A percentile compares a stretch with the other conserved stretches of the same genome.
phyloP scores from a whole-genome alignment of 2,113 vertebrate genomes.

The Labeo catla region DNA sequence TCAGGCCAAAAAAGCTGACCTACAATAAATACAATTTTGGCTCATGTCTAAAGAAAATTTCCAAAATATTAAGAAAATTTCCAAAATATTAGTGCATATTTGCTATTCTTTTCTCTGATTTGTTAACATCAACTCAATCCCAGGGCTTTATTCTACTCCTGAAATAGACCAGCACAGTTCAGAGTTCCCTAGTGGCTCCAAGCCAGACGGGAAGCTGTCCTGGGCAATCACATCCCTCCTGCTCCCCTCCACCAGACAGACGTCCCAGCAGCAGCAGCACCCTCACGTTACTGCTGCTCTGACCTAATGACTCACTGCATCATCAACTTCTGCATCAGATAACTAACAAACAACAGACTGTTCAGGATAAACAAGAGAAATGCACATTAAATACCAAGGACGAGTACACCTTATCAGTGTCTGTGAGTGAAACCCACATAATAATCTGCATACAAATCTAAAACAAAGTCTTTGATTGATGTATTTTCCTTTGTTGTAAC shows the following conservation, averaged over 20 bases:
- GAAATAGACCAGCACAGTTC: conserved; percentile 37
- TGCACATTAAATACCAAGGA: background rate
- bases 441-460: background rate
- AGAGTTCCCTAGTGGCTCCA: conserved; percentile 14
- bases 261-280: background rate
- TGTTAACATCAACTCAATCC: conserved; percentile 17
- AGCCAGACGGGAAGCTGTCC: conserved; percentile 20
- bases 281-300: background rate
- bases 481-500: background rate
- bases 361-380: background rate
- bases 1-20: no score
- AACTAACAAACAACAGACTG: background rate
- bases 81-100: background rate
- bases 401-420: background rate
- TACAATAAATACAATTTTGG: no score
- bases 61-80: background rate
- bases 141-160: conserved; percentile 10
- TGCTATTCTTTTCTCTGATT: conserved; percentile 13
- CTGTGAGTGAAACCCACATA: background rate
- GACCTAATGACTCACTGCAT: background rate
- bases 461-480: background rate
- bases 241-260: background rate
- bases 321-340: background rate
- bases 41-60: background rate
- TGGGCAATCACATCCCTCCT: background rate